Percentiles rank a stretch among this genome's conserved stretches.
These are phyloP conservation scores for Lutjanus argentimaculatus DNA, from an alignment of 2,797 vertebrate species.

Conservation along the genomic window DNA sequence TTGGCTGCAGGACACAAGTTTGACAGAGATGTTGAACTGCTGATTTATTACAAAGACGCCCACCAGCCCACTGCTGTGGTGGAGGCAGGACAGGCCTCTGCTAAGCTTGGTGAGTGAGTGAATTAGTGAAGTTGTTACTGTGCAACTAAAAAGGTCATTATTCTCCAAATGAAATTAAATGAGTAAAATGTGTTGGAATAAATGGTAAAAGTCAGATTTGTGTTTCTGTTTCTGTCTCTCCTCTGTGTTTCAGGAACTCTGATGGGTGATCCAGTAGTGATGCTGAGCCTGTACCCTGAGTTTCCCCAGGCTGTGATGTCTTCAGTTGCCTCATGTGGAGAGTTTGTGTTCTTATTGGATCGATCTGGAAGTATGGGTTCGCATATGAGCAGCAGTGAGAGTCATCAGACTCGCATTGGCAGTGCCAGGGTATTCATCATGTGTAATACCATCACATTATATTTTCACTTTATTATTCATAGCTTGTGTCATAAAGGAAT, in stretches of 20 bases:
- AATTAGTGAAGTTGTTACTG: background rate
- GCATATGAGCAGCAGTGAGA: conserved; percentile 20
- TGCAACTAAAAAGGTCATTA: too few relatives aligned
- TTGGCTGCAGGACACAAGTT: conserved; percentile 87
- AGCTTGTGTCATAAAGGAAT: too few relatives aligned
- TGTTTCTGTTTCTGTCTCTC: background rate
- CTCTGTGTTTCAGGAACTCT: conserved; percentile 80
- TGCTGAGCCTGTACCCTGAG: conserved; percentile 90
- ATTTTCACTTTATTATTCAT: too few relatives aligned
- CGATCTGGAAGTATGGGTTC: conserved; percentile 82
- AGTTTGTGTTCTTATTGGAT: conserved; percentile 86
- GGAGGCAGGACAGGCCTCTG: conserved; percentile 80
- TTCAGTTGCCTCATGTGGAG: conserved; percentile 73
- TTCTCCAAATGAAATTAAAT: background rate
- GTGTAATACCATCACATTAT: background rate
- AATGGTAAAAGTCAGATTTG: background rate
- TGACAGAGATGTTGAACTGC: conserved; percentile 88
- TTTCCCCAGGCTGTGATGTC: conserved; percentile 80
- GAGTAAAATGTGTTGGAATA: background rate
- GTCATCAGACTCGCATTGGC: conserved; percentile 72
- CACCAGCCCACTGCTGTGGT: conserved; percentile 86
- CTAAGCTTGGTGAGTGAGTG: conserved; percentile 76
- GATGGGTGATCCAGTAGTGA: conserved; percentile 87
- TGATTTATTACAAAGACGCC: conserved; percentile 87
- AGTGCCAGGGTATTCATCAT: conserved; percentile 85